phyloP scores from a whole-genome alignment of 1,140 invertebrate species.

The Platyscapa corneri region DNA sequence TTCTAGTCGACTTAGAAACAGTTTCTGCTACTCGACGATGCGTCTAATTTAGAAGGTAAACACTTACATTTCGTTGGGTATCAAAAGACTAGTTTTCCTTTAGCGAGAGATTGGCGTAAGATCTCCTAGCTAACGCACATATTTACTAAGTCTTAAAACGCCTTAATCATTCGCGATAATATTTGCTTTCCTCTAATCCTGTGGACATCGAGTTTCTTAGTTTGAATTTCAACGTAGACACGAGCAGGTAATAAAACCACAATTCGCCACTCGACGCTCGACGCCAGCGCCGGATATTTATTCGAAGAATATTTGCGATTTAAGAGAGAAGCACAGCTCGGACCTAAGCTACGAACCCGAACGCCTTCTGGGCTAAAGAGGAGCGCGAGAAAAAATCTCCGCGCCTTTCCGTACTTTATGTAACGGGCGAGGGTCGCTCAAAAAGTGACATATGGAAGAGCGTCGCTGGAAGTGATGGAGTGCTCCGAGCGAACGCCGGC shows the following conservation, averaged over 20 bases:
- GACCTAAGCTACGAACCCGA: no score
- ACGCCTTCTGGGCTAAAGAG: not conserved
- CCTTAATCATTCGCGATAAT: not conserved
- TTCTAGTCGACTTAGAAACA: no score
- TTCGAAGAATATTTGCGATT: conserved; percentile 31
- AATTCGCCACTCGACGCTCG: not conserved
- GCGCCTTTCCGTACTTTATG: not conserved
- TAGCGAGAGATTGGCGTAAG: no score
- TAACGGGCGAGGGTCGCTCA: not conserved
- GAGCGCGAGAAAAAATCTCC: not conserved
- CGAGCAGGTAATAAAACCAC: not conserved
- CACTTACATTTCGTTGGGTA: no score
- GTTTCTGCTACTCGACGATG: no score
- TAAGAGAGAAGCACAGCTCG: not conserved
- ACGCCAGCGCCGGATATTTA: not conserved
- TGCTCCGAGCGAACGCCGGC: conserved; percentile 38
- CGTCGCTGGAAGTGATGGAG: conserved; percentile 20
- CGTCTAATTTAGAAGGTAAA: no score
- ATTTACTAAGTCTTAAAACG: no score
- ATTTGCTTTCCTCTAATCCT: not conserved
- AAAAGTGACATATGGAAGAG: conserved; percentile 66
- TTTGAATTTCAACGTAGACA: not conserved
- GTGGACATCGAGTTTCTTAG: no score
- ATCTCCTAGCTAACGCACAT: no score
- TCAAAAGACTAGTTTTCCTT: no score